Conservation (phyloP, 2,888 invertebrate genomes). For the Microplitis deprimator region DNA sequence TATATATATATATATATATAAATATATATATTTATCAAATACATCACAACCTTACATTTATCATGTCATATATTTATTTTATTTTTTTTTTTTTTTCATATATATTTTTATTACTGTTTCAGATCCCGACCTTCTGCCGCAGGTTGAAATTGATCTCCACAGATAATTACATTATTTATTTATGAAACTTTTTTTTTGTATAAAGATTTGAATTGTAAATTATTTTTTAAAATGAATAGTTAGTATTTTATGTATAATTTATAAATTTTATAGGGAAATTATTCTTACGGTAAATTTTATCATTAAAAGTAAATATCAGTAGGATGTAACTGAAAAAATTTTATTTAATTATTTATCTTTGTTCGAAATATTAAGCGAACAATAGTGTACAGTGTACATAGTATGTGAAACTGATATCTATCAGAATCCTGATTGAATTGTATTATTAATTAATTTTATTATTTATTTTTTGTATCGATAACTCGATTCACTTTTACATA, state of each 20-base stretch:
- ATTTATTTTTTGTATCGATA: too few relatives aligned
- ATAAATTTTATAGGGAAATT: too few relatives aligned
- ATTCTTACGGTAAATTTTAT: too few relatives aligned
- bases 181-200: not conserved
- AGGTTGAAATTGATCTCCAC: constrained; percentile 65
- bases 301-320: too few relatives aligned
- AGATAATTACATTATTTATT: constrained; percentile 47
- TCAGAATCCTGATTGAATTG: too few relatives aligned
- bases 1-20: not conserved
- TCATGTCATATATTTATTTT: constrained; percentile 2
- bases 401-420: too few relatives aligned
- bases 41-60: not conserved
- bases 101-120: constrained; percentile 51
- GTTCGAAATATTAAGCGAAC: too few relatives aligned
- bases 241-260: not conserved
- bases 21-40: not conserved
- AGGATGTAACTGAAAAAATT: too few relatives aligned
- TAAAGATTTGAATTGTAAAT: not conserved
- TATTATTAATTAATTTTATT: too few relatives aligned
- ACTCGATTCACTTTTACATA: too few relatives aligned
- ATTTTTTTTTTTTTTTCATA: constrained; percentile 18
- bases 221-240: not conserved
- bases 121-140: constrained; percentile 68
- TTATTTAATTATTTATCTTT: too few relatives aligned
- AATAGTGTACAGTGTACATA: too few relatives aligned